phyloP scores from a whole-genome alignment of 2,888 invertebrate species.

The Mythimna pallens region DNA sequence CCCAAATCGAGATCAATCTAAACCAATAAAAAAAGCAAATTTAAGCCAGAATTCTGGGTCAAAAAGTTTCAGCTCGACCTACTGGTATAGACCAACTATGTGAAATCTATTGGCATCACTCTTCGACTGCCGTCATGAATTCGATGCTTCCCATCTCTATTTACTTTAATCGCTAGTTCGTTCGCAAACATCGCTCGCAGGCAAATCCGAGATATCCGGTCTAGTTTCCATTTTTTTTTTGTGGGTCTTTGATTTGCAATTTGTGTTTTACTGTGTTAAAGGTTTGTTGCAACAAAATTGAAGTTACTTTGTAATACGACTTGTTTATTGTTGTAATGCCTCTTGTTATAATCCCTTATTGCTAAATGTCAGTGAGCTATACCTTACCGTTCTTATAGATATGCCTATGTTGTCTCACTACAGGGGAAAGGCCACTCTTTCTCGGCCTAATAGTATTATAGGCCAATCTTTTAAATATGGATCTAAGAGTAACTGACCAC shows the following conservation, averaged over 20 bases:
- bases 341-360: too few species aligned
- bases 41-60: constrained; percentile 41
- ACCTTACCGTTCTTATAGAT: too few species aligned
- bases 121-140: constrained; percentile 54
- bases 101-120: constrained; percentile 38
- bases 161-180: constrained; percentile 76
- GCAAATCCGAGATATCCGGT: constrained; percentile 62
- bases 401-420: too few species aligned
- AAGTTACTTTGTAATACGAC: background rate
- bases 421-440: too few species aligned
- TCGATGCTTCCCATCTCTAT: constrained; percentile 72
- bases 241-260: constrained; percentile 34
- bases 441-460: too few species aligned
- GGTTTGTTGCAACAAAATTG: background rate
- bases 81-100: constrained; percentile 22
- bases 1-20: constrained; percentile 7
- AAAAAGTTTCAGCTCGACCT: constrained; percentile 40
- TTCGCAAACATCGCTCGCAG: constrained; percentile 71
- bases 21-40: constrained; percentile 11
- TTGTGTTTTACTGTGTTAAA: constrained; percentile 13
- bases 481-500: too few species aligned
- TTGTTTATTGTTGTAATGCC: background rate
- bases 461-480: too few species aligned
- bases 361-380: too few species aligned
- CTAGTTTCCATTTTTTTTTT: constrained; percentile 51